These are phyloP conservation scores for Crepidodera aurea DNA, from an alignment of 2,888 invertebrate species.

Conservation along the genomic window DNA sequence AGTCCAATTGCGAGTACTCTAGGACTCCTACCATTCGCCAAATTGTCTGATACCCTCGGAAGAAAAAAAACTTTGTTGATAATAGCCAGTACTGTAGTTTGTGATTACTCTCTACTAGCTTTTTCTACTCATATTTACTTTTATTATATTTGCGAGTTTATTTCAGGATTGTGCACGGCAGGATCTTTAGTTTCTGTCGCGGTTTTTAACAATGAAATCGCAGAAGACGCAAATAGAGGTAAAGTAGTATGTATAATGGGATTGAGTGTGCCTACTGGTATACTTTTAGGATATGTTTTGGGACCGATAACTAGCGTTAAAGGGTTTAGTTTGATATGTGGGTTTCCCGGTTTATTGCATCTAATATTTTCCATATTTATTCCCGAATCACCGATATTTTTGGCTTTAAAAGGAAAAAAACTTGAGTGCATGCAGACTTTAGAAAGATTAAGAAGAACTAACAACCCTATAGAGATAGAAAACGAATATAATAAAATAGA, in stretches of 20 bases:
- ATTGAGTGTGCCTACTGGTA: conserved; percentile 35
- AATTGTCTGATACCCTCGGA: conserved; percentile 11
- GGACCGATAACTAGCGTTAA: conserved; percentile 40
- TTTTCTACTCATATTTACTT: too few relatives aligned
- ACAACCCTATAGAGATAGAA: neutral
- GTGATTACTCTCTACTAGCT: too few relatives aligned
- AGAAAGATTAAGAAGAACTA: conserved; percentile 27
- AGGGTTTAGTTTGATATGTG: conserved; percentile 37
- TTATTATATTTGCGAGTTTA: too few relatives aligned
- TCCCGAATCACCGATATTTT: too few relatives aligned
- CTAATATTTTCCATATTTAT: too few relatives aligned
- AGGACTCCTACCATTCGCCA: neutral
- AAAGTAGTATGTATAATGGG: conserved; percentile 66
- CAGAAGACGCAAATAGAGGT: too few relatives aligned
- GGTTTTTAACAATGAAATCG: too few relatives aligned
- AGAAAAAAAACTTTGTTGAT: too few relatives aligned
- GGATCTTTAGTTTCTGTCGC: too few relatives aligned
- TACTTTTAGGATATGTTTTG: conserved; percentile 39
- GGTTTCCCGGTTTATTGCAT: conserved; percentile 40
- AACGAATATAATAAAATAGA: conserved; percentile 16
- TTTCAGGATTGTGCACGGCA: neutral
- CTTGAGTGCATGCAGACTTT: too few relatives aligned
- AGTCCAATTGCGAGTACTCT: neutral
- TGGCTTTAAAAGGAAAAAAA: too few relatives aligned
- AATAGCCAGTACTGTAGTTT: too few relatives aligned